Evolutionary conservation across 2,113 vertebrate species (phyloP), one percentile per base, ranked within the genome.

Genomic region (Picathartes gymnocephalus): DNA sequence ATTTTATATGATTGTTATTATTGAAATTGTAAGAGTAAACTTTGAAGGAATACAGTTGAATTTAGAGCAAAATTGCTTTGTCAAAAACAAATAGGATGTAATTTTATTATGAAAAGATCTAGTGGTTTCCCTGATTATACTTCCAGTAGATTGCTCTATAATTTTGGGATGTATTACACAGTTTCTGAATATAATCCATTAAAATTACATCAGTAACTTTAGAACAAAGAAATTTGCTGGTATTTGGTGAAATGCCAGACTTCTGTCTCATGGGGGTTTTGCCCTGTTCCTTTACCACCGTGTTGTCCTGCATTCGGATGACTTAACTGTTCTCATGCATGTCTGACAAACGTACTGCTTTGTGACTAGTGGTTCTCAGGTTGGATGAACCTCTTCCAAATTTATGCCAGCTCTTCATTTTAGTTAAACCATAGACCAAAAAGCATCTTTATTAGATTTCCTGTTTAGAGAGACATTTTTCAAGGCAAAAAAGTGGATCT

Each of bases 1-100:
- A 98, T 56, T 93, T 96, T 73, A 47, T 92, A n/a, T 78, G 78
- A 86, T 86, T 90, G 65, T 96, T 96, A 79, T 50, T 90, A 83
- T n/a, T 93, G 37, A 92, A 77, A 73, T 65, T 91, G 25, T 81
- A 77, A 94, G 73, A 84, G 64, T 90, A 91, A 97, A 94, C 77
- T 95, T 77, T 72, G 66, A 83, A 77, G 45, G 62, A 87, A 79
- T 95, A 40, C 13, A 30, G 53, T 91, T 95, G 93, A 93, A 79
- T 73, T 88, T 85, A 83, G 53, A 93, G 53, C 8, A 82, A 61
- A 73, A 71, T 88, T 83, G 25, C 47, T 72, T 95, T 93, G 64
- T 84, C 82, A 40, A 45, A 77, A 96, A 92, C 78, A 96, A 96
- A 88, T 70, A 37, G 15, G 73, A 84, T 60, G 48, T 82, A 40